Evolutionary conservation across 64 coral and sea anemone genomes (phyloP), one percentile per base, ranked within the genome.

Genomic region (Stichodactyla mertensii): DNA sequence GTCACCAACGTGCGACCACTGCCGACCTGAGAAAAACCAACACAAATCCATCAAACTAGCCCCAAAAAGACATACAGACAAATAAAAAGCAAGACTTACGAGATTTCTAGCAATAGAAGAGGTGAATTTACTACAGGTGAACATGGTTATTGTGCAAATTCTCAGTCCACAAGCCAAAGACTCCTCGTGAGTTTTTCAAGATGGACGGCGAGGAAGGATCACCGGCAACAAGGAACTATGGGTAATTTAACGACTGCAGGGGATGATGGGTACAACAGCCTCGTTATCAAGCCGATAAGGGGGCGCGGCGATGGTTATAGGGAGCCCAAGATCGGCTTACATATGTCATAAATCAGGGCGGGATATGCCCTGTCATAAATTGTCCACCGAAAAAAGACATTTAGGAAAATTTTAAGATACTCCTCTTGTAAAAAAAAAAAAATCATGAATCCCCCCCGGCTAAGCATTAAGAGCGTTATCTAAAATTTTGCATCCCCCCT

Each of bases 91-190:
- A 27, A 27, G 27, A 97, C 91, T 93, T 85, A 97, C 94, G 78
- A 97, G 83, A 90, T 64, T 90, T 66, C 91, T 97, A 89, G 94
- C 60, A 61, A 90, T 58, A 14, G 94, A 84, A 23, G 91, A 92
- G 60, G 87, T 89, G 69, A 97, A 97, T 93, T 97, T 97, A 87
- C 94, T 93, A 81, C 94, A 93, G 79, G 94, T 77, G 87, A 97
- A 97, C 94, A 97, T 97, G 79, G 78, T 93, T 79, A 60, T 51
- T 52, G 22, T 84, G 83, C 55, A 61, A 18, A 61, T 85, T 85
- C 54, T 60, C 53, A 61, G 55, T 61, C 83, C 53, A 85, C 83
- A 64, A 55, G 54, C 56, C 56, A 85, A 66, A 85, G 9, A 91
- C 74, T 84, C 86, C 89, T 88, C 86, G 83, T 57, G 82, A 77